These are phyloP conservation scores for Avahi laniger DNA, from an alignment of 2,797 vertebrate species.

Conservation along the genomic window DNA sequence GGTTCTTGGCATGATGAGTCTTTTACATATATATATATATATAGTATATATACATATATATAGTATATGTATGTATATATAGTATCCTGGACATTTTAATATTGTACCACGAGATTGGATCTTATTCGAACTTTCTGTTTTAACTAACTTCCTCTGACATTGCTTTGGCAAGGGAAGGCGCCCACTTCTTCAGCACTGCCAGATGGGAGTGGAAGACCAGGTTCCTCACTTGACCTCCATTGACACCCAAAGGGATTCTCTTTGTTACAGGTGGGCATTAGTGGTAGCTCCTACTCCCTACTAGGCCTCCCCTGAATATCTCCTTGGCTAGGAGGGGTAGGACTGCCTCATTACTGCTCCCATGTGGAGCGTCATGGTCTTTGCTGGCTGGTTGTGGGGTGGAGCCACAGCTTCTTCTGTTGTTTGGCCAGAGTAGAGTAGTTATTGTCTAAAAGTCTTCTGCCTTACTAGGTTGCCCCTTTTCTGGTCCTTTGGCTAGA, in stretches of 20 bases:
- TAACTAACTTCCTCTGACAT: not conserved
- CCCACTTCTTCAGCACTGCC: not conserved
- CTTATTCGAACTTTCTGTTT: not conserved
- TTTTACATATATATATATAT: not conserved
- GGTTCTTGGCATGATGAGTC: not conserved
- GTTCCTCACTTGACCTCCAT: not conserved
- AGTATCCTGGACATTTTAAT: not conserved
- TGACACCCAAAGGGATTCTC: not conserved
- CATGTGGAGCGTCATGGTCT: not conserved
- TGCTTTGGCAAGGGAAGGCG: not conserved
- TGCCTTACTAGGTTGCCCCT: not conserved
- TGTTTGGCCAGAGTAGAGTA: not conserved
- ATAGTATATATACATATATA: too few relatives aligned
- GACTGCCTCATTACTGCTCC: not conserved
- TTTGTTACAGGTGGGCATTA: not conserved
- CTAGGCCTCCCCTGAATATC: not conserved
- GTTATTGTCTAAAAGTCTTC: not conserved
- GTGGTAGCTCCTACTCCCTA: not conserved
- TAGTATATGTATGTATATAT: too few relatives aligned
- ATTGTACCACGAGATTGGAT: not conserved
- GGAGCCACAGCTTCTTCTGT: not conserved
- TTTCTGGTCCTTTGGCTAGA: not conserved
- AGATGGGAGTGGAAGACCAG: not conserved
- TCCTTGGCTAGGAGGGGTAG: not conserved
- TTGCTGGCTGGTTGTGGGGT: not conserved